Evolutionary conservation across 2,888 invertebrate species (phyloP).

Genomic region (Sipunculus nudus): DNA sequence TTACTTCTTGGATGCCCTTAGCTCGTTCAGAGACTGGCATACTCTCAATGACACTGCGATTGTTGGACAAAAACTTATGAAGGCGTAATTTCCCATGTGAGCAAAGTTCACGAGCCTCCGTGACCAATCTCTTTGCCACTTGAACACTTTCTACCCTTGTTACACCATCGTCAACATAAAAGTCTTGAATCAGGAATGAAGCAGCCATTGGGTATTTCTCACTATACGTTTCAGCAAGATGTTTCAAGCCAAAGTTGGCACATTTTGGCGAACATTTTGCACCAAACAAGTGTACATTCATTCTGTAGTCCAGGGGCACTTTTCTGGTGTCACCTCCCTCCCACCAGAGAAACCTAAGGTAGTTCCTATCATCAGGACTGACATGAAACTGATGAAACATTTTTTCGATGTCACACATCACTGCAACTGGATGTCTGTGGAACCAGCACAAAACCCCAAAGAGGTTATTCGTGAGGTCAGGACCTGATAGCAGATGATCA

Average conservation of each 20-base stretch:
- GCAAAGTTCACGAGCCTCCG: slow-evolving; percentile 10
- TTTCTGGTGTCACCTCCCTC: slow-evolving; percentile 5
- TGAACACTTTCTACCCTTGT: slow-evolving; percentile 8
- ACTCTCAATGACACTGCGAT: slow-evolving; percentile 26
- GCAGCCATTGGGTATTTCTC: slow-evolving; percentile 4
- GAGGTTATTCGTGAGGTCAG: slow-evolving; percentile 26
- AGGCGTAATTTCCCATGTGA: slow-evolving; percentile 28
- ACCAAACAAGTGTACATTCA: slow-evolving; percentile 22
- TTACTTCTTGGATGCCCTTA: slow-evolving; percentile 14
- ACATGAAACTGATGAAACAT: slow-evolving; percentile 34
- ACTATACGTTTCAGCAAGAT: not conserved
- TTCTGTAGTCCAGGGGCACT: slow-evolving; percentile 11
- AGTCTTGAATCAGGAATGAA: not conserved
- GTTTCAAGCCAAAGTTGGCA: slow-evolving; percentile 19
- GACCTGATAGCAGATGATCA: slow-evolving; percentile 23
- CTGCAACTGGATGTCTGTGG: slow-evolving; percentile 18
- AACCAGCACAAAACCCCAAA: slow-evolving; percentile 24
- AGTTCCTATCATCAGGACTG: slow-evolving; percentile 10
- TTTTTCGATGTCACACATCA: slow-evolving; percentile 30
- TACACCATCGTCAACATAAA: slow-evolving; percentile 24
- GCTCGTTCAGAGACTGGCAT: slow-evolving; percentile 28
- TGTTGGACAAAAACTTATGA: slow-evolving; percentile 34
- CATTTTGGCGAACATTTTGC: slow-evolving; percentile 11
- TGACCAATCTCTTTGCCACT: slow-evolving; percentile 14
- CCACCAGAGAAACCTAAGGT: slow-evolving; percentile 27